Base-by-base conservation (phyloP, 1,140 invertebrate genomes). In the Anadara kagoshimensis region DNA sequence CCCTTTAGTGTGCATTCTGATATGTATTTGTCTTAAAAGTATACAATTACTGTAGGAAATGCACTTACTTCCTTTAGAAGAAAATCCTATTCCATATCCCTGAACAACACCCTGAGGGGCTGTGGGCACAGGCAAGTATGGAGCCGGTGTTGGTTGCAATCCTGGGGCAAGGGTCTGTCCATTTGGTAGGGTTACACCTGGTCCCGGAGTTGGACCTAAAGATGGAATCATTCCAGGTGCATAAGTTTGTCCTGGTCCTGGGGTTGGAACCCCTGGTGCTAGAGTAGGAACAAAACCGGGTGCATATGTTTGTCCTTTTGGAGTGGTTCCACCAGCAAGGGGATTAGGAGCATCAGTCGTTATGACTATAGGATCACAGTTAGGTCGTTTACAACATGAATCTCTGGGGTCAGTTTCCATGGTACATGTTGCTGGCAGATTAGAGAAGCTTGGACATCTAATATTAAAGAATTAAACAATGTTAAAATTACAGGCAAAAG, bases 361-460 rank as follows among this genome's bases (percentile, higher is more conserved):
- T 4, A 75, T 63, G 20, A 61, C 53, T 47, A 62, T 53, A 56
- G 82, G 64, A n/a, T 64, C 57, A 67, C 84, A 85, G 20, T 63
- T 64, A 11, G 81, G 81, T 36, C 75, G 66, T 49, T 69, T 73
- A 66, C 84, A 86, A 71, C 84, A 86, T 0, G 75, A 18, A 41
- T 82, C 83, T 43, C 71, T 54, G 18, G 78, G 76, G 59, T 85
- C 81, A 12, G 79, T 79, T 16, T 81, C 72, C 73, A 84, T 61
- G 12, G 63, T 66, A 63, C 84, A 86, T 26, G 76, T 72, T 16
- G 71, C 44, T 22, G 84, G 84, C 14, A 80, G 59, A 65, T 71
- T 69, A 8, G 77, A 75, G 69, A 82, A 86, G 14, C 66, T 73
- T 36, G 80, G 79, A 65, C 84, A 86, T 64, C 82, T 85, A 65